Conservation (phyloP, 2,888 invertebrate species). For the Sinohyriopsis cumingii region DNA sequence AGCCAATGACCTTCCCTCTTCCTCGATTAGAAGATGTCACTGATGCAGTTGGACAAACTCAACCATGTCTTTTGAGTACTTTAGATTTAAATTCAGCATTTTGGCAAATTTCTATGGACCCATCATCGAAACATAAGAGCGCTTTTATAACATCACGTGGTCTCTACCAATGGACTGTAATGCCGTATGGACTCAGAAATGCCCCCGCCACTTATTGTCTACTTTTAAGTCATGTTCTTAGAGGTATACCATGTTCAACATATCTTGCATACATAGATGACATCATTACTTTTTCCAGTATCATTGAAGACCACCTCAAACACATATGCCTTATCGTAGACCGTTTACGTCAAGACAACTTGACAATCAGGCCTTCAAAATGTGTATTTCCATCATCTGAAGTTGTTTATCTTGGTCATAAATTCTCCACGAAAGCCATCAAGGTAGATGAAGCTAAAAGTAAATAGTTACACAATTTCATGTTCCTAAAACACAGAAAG, state of each 20-base stretch:
- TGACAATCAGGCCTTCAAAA: too few relatives aligned
- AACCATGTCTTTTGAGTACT: too few relatives aligned
- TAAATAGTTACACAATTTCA: slow-evolving; percentile 13
- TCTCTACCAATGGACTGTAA: slow-evolving; percentile 27
- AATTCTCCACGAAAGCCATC: slow-evolving; percentile 27
- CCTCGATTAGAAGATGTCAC: too few relatives aligned
- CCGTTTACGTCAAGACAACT: slow-evolving; percentile 26
- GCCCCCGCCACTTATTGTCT: slow-evolving; percentile 23
- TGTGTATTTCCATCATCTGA: too few relatives aligned
- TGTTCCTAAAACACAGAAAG: too few relatives aligned
- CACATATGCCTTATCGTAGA: too few relatives aligned
- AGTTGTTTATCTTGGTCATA: too few relatives aligned
- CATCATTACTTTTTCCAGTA: not conserved
- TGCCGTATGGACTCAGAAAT: too few relatives aligned
- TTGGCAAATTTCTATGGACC: too few relatives aligned
- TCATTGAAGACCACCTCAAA: slow-evolving; percentile 29
- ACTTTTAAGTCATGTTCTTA: slow-evolving; percentile 31
- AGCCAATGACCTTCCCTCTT: too few relatives aligned
- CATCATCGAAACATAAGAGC: slow-evolving; percentile 29
- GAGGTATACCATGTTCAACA: slow-evolving; percentile 33
- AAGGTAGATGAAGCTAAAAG: slow-evolving; percentile 24
- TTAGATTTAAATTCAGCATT: too few relatives aligned
- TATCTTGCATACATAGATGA: slow-evolving; percentile 32
- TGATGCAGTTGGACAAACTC: slow-evolving; percentile 25
- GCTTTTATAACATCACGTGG: slow-evolving; percentile 33